Evolutionary conservation across 2,888 invertebrate genomes (phyloP).

Genomic region (Eucriotettix oculatus): DNA sequence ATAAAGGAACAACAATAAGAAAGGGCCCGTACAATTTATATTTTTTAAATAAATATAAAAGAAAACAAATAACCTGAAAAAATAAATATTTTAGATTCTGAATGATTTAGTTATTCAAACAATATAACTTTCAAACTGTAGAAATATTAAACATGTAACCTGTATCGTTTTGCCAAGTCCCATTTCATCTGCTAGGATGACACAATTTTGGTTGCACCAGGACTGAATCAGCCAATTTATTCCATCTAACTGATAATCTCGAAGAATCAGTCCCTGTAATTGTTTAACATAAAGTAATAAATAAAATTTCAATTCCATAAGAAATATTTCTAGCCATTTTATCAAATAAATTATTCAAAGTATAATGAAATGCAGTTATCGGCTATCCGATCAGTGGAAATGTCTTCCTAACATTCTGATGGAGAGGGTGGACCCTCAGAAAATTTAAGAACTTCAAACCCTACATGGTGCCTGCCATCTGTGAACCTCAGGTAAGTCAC

Average conservation of each 20-base stretch:
- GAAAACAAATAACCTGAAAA: constrained; percentile 85
- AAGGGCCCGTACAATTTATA: constrained; percentile 92
- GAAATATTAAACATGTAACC: constrained; percentile 27
- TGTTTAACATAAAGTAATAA: not conserved
- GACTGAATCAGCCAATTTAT: constrained; percentile 97
- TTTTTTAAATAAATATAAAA: constrained; percentile 80
- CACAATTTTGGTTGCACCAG: constrained; percentile 94
- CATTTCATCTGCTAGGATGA: constrained; percentile 99
- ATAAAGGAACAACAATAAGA: constrained; percentile 90
- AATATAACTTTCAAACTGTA: not conserved
- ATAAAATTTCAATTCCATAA: too few relatives aligned
- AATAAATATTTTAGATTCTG: constrained; percentile 4
- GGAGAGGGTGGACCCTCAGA: too few relatives aligned
- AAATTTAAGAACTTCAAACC: too few relatives aligned
- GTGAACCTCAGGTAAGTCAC: too few relatives aligned
- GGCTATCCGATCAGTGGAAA: too few relatives aligned
- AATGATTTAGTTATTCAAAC: not conserved
- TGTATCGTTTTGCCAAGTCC: constrained; percentile 91
- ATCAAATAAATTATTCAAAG: too few relatives aligned
- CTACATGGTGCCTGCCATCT: too few relatives aligned
- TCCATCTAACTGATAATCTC: constrained; percentile 98
- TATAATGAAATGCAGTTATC: too few relatives aligned
- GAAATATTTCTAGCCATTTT: too few relatives aligned
- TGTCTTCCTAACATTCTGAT: too few relatives aligned
- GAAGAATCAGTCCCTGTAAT: constrained; percentile 45